phyloP scores from a whole-genome alignment of 2,797 vertebrate species.

The Girardinus metallicus region DNA sequence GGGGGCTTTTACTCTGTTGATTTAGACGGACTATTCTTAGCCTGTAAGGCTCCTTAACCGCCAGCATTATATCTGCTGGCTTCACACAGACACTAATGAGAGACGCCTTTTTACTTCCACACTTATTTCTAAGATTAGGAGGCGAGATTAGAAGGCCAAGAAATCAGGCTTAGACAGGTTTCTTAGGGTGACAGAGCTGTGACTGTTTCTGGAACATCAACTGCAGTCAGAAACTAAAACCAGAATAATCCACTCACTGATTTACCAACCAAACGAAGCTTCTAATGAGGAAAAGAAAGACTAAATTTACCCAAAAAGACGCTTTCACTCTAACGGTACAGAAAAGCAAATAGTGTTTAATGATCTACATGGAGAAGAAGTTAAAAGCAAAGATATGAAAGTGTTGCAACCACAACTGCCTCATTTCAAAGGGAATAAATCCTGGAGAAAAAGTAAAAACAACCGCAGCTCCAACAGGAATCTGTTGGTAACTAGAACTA shows the following conservation, averaged over 20 bases:
- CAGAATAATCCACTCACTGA: not conserved
- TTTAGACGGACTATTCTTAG: slow-evolving; percentile 35
- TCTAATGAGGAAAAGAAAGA: not conserved
- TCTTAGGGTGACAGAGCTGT: not conserved
- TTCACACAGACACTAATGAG: not conserved
- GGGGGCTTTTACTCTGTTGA: slow-evolving; percentile 7
- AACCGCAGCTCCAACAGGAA: not conserved
- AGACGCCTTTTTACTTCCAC: not conserved
- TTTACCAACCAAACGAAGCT: not conserved
- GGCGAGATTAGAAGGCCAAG: slow-evolving; percentile 33
- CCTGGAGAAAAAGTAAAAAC: not conserved
- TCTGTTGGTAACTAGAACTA: not conserved
- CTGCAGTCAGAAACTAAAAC: not conserved
- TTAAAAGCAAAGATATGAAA: not conserved
- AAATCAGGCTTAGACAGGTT: slow-evolving; percentile 1
- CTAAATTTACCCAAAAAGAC: not conserved
- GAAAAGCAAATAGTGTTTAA: not conserved
- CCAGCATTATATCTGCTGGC: not conserved
- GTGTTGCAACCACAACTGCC: not conserved
- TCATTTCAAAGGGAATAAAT: not conserved
- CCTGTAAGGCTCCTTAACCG: slow-evolving; percentile 34
- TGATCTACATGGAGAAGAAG: not conserved
- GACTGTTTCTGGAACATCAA: not conserved
- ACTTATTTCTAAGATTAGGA: not conserved
- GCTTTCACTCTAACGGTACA: not conserved